These are phyloP conservation scores for Scaptomyza reducta DNA, from an alignment of 2,888 invertebrate species.

Conservation along the genomic window DNA sequence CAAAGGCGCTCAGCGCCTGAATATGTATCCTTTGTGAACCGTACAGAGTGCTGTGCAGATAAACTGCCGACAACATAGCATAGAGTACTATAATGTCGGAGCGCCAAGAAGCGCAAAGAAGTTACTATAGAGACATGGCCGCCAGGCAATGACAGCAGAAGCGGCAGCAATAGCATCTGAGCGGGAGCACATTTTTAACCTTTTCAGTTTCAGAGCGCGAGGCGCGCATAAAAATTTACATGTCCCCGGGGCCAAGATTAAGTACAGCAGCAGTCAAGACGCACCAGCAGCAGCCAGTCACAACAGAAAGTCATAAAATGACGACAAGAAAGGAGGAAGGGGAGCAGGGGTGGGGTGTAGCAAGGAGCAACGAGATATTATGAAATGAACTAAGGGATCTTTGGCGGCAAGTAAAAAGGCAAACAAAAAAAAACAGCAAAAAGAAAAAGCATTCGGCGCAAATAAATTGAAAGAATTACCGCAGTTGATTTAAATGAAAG, in stretches of 20 bases:
- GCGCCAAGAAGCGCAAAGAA: slow-evolving; percentile 59
- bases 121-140: slow-evolving; percentile 79
- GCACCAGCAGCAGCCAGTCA: slow-evolving; percentile 41
- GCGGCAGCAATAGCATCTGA: slow-evolving; percentile 9
- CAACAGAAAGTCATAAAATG: slow-evolving; percentile 69
- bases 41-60: slow-evolving; percentile 60
- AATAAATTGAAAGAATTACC: slow-evolving; percentile 81
- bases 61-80: slow-evolving; percentile 51
- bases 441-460: slow-evolving; percentile 44
- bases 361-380: slow-evolving; percentile 33
- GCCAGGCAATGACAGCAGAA: slow-evolving; percentile 54
- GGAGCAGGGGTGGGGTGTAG: neutral
- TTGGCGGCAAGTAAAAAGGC: slow-evolving; percentile 1
- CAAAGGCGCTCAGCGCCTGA: slow-evolving; percentile 76
- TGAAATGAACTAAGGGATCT: slow-evolving; percentile 27
- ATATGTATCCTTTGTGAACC: slow-evolving; percentile 74
- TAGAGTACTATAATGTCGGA: slow-evolving; percentile 40
- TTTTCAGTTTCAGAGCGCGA: slow-evolving; percentile 55
- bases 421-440: neutral
- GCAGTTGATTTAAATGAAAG: slow-evolving; percentile 81
- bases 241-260: slow-evolving; percentile 82
- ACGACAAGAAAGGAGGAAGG: slow-evolving; percentile 4
- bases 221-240: slow-evolving; percentile 80
- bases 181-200: slow-evolving; percentile 67
- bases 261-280: slow-evolving; percentile 71